phyloP scores from a whole-genome alignment of 2,113 vertebrate species.

The Pandion haliaetus region DNA sequence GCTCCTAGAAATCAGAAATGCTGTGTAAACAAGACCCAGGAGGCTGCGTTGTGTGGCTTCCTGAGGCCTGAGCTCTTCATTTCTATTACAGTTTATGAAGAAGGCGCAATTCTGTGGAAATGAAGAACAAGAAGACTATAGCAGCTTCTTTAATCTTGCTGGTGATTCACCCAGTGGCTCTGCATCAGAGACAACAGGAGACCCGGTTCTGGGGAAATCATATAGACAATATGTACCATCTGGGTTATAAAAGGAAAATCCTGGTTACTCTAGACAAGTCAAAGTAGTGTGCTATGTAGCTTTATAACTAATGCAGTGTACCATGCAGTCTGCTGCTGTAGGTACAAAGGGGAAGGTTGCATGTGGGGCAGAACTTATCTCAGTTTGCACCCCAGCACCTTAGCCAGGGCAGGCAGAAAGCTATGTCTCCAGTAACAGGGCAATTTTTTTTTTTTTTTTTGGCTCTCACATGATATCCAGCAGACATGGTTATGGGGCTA shows the following conservation, averaged over 20 bases:
- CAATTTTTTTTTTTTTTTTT: neutral
- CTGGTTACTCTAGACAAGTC: neutral
- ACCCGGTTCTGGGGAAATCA: neutral
- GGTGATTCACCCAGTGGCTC: neutral
- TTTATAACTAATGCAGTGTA: neutral
- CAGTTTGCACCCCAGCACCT: neutral
- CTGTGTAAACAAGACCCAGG: neutral
- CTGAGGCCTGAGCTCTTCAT: neutral
- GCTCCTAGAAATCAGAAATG: neutral
- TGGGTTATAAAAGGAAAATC: neutral
- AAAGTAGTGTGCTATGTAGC: neutral
- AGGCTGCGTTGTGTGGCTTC: neutral
- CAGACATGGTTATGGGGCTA: neutral
- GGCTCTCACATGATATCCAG: neutral
- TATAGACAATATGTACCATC: neutral
- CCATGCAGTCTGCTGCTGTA: neutral
- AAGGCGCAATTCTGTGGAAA: neutral
- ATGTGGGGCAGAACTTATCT: neutral
- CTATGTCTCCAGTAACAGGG: neutral
- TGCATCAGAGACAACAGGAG: neutral
- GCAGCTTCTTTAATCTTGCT: neutral
- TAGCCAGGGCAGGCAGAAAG: neutral
- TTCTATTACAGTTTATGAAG: neutral
- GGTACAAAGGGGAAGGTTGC: neutral
- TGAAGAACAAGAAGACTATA: neutral